Evolutionary conservation across 2,113 vertebrate genomes (phyloP).

Genomic region (Tinamus guttatus): DNA sequence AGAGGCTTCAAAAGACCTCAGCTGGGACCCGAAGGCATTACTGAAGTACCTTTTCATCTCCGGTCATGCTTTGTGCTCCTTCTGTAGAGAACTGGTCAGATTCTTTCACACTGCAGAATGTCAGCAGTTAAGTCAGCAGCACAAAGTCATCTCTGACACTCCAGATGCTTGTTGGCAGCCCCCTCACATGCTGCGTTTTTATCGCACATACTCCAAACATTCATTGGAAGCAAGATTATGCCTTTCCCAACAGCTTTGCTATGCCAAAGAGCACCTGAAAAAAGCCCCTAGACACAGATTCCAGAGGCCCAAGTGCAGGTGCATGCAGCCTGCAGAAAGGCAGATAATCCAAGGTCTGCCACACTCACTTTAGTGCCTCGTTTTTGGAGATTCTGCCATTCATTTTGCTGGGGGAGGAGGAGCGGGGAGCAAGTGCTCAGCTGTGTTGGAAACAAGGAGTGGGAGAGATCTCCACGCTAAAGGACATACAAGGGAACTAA

Average conservation of each 20-base stretch:
- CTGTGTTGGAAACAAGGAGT: background rate
- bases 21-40: fast-evolving
- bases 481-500: background rate
- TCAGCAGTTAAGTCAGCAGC: background rate
- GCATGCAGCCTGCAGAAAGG: background rate
- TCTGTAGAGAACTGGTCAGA: background rate
- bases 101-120: slow-evolving; percentile 15
- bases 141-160: background rate
- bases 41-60: background rate
- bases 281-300: background rate
- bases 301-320: background rate
- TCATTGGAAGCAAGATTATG: background rate
- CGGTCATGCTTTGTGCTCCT: background rate
- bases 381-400: background rate
- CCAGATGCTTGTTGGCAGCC: slow-evolving; percentile 32
- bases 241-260: background rate
- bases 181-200: slow-evolving; percentile 9
- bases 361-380: background rate
- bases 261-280: background rate
- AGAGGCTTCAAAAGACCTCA: background rate
- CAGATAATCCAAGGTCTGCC: background rate
- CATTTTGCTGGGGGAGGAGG: background rate
- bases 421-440: background rate
- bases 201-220: background rate
- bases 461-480: background rate